phyloP scores from a whole-genome alignment of 2,797 vertebrate genomes.

The Coccyzus lansbergi region DNA sequence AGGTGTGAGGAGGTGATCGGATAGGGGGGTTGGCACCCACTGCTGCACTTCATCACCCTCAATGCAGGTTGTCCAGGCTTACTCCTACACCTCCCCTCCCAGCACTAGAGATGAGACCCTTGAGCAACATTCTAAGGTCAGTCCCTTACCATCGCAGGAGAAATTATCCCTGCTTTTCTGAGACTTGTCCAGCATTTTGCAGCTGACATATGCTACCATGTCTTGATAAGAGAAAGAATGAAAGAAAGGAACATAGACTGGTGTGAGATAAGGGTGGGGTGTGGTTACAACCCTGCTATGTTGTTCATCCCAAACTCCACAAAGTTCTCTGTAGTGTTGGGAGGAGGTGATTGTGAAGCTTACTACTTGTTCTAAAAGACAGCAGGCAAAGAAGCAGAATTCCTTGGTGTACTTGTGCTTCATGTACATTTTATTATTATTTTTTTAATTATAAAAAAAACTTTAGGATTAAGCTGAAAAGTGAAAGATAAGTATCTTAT shows the following conservation, averaged over 20 bases:
- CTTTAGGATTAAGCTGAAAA: background rate
- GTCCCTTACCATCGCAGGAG: background rate
- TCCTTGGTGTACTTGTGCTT: background rate
- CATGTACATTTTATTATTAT: background rate
- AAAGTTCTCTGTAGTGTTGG: background rate
- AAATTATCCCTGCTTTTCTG: background rate
- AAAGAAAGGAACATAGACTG: background rate
- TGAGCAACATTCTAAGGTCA: too few species aligned
- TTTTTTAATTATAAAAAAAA: background rate
- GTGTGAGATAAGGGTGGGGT: rapidly evolving
- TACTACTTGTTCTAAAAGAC: background rate
- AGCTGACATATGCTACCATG: background rate
- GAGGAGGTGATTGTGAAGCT: background rate
- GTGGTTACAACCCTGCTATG: background rate
- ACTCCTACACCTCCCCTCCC: too few species aligned
- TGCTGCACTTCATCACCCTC: too few species aligned
- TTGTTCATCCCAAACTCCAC: background rate
- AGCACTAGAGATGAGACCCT: too few species aligned
- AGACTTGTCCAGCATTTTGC: background rate
- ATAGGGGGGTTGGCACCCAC: too few species aligned
- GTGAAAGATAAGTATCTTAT: background rate
- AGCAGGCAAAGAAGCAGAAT: background rate
- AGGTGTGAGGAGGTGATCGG: too few species aligned
- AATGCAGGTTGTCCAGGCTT: too few species aligned
- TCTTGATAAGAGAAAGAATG: background rate